Conservation (phyloP, 2,888 invertebrate genomes). For the Cyaniris semiargus region DNA sequence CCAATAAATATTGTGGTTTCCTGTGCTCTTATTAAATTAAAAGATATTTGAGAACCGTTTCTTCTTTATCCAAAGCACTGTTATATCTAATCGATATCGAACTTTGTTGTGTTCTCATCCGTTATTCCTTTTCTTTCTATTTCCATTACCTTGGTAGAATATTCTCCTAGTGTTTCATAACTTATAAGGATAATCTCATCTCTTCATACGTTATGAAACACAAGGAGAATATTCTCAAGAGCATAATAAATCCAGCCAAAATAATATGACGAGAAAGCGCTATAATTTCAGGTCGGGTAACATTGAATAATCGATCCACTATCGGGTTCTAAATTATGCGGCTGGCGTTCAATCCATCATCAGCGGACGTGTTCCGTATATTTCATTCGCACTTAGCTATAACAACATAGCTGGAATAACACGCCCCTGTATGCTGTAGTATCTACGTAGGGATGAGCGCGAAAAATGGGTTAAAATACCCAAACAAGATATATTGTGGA, state of each 20-base stretch:
- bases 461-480: conserved; percentile 18
- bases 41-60: not conserved
- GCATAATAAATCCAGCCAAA: not conserved
- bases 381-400: conserved; percentile 13
- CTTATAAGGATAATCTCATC: not conserved
- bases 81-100: not conserved
- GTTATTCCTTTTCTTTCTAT: not conserved
- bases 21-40: conserved; percentile 1
- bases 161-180: no score
- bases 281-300: conserved; percentile 1
- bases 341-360: conserved; percentile 10
- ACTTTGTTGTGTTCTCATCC: not conserved
- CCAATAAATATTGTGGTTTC: conserved; percentile 13
- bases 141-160: not conserved
- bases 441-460: not conserved
- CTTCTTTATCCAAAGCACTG: not conserved
- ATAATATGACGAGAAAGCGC: not conserved
- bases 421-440: not conserved
- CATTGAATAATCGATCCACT: conserved; percentile 7
- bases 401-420: conserved; percentile 1
- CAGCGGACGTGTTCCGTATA: conserved; percentile 11
- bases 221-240: not conserved
- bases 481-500: conserved; percentile 17
- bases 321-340: conserved; percentile 12
- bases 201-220: not conserved